These are phyloP conservation scores for Luehdorfia chinensis DNA, from an alignment of 1,140 invertebrate species.

Conservation along the genomic window DNA sequence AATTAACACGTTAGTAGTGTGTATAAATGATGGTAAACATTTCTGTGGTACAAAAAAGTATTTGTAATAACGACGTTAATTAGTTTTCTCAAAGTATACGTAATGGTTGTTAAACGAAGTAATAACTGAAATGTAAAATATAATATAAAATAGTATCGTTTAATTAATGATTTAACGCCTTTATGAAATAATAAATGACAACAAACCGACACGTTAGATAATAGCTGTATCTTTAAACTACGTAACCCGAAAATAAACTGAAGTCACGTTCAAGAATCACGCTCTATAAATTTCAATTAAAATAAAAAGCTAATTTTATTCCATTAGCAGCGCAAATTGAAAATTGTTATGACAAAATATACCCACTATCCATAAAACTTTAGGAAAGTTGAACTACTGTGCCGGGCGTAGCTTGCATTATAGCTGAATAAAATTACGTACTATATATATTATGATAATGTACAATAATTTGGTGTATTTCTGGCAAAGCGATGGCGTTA, in stretches of 20 bases:
- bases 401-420: slow-evolving; percentile 33
- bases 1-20: too few species aligned
- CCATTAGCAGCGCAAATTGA: slow-evolving; percentile 22
- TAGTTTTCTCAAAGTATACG: too few species aligned
- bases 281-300: slow-evolving; percentile 10
- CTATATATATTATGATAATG: slow-evolving; percentile 63
- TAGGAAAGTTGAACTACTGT: slow-evolving; percentile 24
- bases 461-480: slow-evolving; percentile 58
- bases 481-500: slow-evolving; percentile 31
- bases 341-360: slow-evolving; percentile 42
- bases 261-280: slow-evolving; percentile 4
- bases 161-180: too few species aligned
- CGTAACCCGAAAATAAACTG: background rate
- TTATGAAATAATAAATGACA: too few species aligned
- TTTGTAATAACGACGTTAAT: too few species aligned
- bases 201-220: too few species aligned
- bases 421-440: slow-evolving; percentile 38
- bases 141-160: too few species aligned
- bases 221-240: too few species aligned
- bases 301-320: slow-evolving; percentile 16
- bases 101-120: too few species aligned
- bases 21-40: too few species aligned
- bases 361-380: slow-evolving; percentile 29
- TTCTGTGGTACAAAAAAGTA: too few species aligned
- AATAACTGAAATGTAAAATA: too few species aligned